phyloP scores from a whole-genome alignment of 2,888 invertebrate species.

The Cheilosia urbana region DNA sequence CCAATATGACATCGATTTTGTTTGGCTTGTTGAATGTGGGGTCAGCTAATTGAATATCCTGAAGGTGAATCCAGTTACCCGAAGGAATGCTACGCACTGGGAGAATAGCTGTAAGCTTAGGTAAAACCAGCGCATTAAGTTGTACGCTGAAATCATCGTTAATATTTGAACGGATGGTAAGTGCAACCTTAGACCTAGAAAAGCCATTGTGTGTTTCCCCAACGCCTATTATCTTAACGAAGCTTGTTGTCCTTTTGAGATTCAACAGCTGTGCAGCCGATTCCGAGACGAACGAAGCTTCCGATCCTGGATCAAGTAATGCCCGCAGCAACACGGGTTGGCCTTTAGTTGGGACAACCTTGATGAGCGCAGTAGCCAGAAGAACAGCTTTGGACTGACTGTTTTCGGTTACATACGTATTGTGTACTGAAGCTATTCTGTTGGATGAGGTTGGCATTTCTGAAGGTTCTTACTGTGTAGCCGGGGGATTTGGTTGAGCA shows the following conservation, averaged over 20 bases:
- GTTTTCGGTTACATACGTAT: slow-evolving; percentile 15
- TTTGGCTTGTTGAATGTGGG: too few relatives aligned
- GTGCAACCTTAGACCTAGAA: too few relatives aligned
- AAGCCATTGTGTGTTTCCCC: too few relatives aligned
- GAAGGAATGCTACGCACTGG: too few relatives aligned
- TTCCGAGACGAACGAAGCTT: not conserved
- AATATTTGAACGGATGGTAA: too few relatives aligned
- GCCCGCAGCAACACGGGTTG: slow-evolving; percentile 7
- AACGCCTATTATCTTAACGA: too few relatives aligned
- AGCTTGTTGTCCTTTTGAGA: not conserved
- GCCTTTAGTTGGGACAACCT: not conserved
- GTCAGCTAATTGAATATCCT: too few relatives aligned
- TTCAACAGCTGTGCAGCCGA: not conserved
- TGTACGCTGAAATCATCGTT: not conserved
- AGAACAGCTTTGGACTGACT: slow-evolving; percentile 2
- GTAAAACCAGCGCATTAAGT: not conserved
- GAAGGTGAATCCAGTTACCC: too few relatives aligned
- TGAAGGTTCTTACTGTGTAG: not conserved
- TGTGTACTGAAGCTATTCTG: slow-evolving; percentile 25
- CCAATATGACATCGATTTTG: too few relatives aligned
- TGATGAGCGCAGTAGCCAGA: slow-evolving; percentile 20
- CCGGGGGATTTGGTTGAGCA: not conserved
- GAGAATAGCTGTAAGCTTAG: too few relatives aligned
- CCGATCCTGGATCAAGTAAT: slow-evolving; percentile 11
- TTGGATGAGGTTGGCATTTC: not conserved